Evolutionary conservation across 2,888 invertebrate species (phyloP).

Genomic region (Cephus pygmeus): DNA sequence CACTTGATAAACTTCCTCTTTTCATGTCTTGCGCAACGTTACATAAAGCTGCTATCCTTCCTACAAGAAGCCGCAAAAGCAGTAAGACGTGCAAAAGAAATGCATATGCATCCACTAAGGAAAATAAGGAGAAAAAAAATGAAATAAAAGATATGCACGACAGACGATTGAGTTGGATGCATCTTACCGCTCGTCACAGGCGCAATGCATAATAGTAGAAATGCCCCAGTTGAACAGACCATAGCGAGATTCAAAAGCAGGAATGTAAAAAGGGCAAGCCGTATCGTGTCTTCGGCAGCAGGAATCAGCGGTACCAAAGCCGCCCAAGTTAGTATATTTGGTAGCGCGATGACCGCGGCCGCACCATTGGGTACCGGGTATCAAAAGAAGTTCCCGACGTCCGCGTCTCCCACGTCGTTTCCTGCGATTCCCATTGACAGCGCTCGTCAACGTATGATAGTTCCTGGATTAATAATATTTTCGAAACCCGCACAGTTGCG

Average conservation of each 20-base stretch:
- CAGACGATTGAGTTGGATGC: background rate
- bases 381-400: conserved; percentile 76
- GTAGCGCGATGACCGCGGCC: conserved; percentile 87
- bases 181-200: conserved; percentile 88
- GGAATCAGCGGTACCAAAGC: conserved; percentile 83
- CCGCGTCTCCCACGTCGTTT: conserved; percentile 67
- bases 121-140: background rate
- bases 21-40: background rate
- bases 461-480: conserved; percentile 27
- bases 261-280: conserved; percentile 86
- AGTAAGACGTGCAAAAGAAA: background rate
- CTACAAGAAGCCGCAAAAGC: background rate
- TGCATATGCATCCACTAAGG: background rate
- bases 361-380: conserved; percentile 95
- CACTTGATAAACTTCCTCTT: background rate
- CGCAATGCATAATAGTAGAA: conserved; percentile 91
- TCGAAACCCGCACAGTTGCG: conserved; percentile 22
- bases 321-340: conserved; percentile 85
- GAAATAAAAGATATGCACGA: background rate
- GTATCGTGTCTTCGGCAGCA: conserved; percentile 89
- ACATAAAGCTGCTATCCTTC: background rate
- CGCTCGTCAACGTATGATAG: conserved; percentile 19
- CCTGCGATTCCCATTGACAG: conserved; percentile 7
- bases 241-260: conserved; percentile 84
- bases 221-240: conserved; percentile 90